Base-by-base conservation (phyloP, 2,888 invertebrate species). In the Amiota communis region DNA sequence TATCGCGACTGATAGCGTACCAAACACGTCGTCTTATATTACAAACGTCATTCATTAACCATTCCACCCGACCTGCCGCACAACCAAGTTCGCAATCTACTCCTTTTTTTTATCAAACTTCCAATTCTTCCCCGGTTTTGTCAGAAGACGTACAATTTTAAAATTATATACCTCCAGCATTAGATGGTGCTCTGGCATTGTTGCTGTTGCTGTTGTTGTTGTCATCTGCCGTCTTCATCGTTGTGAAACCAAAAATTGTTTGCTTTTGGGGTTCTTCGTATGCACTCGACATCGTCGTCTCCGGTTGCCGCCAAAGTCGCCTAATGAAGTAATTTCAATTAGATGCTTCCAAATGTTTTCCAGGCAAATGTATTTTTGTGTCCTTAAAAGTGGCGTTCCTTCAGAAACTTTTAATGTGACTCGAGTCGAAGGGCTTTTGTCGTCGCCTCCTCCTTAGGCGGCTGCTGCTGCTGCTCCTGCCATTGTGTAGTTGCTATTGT, bases 321-420 rank as follows among this genome's bases (percentile, higher is more conserved):
- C 79, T 85, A 83, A 83, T 85, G 84, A 85, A 83, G 85, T 85
- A 81, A 83, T 83, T 85, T 85, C 82, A 78, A 83, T 83, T 83
- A 75, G 76, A 64, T 75, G 76, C 76, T 73, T 71, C 69, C 67
- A 68, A 59, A 65, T 65, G 65, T 65, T 65, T 48, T 65, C 48
- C 17, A 48, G 65, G 65, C 65, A 65, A 65, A 68, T 68, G 67
- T 68, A 68, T 51, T 68, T 53, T 51, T 68, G 67, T 51, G 67
- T 36, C 36, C 67, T 68, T 53, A 68, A 68, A 68, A 13, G 20
- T n/a, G 49, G 17, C 20, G 49, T 17, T 15, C 59, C 63, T 63
- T 68, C 51, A 12, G n/a, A 63, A 63, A 12, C n/a, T 53, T 53
- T 53, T n/a, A 36, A n/a, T 46, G 36, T 36, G 36, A 36, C 36